Evolutionary conservation across 2,888 invertebrate species (phyloP), one percentile per base, ranked within the genome.

Genomic region (Rhabditoides inermis): DNA sequence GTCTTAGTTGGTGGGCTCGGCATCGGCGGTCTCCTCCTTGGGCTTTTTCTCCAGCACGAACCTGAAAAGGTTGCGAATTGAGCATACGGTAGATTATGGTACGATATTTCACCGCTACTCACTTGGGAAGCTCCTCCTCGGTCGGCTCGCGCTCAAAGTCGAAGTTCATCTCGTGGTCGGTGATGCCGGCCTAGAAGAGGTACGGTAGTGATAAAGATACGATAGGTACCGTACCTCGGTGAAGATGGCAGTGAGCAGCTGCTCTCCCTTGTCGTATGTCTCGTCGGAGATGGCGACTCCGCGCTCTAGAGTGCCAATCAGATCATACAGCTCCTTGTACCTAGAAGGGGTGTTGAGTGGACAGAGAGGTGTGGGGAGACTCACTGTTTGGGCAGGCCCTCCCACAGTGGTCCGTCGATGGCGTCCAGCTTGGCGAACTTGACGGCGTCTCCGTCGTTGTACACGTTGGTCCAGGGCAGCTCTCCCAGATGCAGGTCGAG

Each of bases 401-500:
- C 23, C 41, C 55, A 59, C 4, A 50, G 22, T 10, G 22, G 3
- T 18, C 48, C 54, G 20, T 26, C 42, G 6, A 49, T 23, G 7
- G 42, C 45, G 18, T 28, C 48, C 6, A 45, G 23, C 47, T 69
- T 59, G 36, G 41, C 15, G 12, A 30, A 20, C 10, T 27, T 49
- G 20, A 60, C 53, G 23, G 61, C 51, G 23, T 56, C 57, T 12
- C 53, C 42, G 6, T 48, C 45, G n/a, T n/a, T n/a, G n/a, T n/a
- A n/a, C n/a, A n/a, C n/a, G n/a, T n/a, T n/a, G n/a, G n/a, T n/a
- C 70, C 70, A 70, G 15, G 70, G 68, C 26, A 70, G 56, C 7
- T 51, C 54, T 10, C 63, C 63, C 10, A 49, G 41, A 37, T 57
- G 45, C 55, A 70, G 40, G 45, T 63, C 60, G 27, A 65, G 35